Base-by-base conservation (phyloP, 1,140 invertebrate species). In the Drosophila takahashii region DNA sequence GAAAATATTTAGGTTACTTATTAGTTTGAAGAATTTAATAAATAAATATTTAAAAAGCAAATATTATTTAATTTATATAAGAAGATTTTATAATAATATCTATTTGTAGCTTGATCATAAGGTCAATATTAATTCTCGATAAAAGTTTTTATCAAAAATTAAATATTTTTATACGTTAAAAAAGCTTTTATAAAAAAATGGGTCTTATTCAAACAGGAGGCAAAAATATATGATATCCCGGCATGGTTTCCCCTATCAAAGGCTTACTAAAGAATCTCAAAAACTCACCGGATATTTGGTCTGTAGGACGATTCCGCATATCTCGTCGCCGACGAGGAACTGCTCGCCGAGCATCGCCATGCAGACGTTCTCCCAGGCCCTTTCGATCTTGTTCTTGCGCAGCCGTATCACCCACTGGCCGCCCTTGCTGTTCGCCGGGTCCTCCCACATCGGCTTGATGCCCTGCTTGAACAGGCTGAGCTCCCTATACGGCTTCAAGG, bases 371-470 rank as follows among this genome's bases (percentile, higher is more conserved):
- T 99, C 99, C 98, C 98, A 99, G 91, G 98, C 98, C 48, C 98
- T 95, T 37, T 97, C 97, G 22, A 98, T 97, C 91, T 99, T 94
- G 62, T 98, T 97, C 94, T 99, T 99, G 85, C 97, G 95, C 89
- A 99, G 93, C 66, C 98, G 94, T 50, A 99, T 92, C 78, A 99
- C 97, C 98, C 98, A 99, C 94, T 99, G 99, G 15, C 98, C 98
- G 44, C 98, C 98, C 93, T 96, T 96, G 90, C 96, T 96, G 93
- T 99, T 99, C 27, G 97, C 97, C 70, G 96, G 95, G 93, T 99
- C 98, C 93, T 99, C 98, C 98, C 98, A 99, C 97, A 99, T 98
- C 29, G 98, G 98, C 93, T 98, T 97, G 72, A 99, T 99, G 69
- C 98, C 98, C 86, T 98, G 96, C 94, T 99, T 99, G 92, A 99